Percentiles rank a stretch among this genome's conserved stretches.
Conservation (phyloP, 2,888 invertebrate species). For the Tipula confusa region DNA sequence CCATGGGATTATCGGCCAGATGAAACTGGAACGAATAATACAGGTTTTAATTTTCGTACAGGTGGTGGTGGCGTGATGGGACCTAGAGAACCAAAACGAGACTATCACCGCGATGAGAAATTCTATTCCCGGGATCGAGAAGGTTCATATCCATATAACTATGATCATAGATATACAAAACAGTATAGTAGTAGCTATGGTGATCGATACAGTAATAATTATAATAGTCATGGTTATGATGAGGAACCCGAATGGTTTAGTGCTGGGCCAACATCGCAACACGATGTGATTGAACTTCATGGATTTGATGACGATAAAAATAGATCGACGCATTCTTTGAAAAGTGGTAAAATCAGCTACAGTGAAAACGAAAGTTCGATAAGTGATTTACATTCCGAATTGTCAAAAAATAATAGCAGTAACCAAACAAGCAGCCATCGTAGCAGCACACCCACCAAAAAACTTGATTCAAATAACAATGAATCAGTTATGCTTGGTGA, state of each 20-base stretch:
- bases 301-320: slow-evolving; percentile 41
- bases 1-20: slow-evolving; percentile 14
- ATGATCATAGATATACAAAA: neutral
- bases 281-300: slow-evolving; percentile 46
- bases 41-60: slow-evolving; percentile 1
- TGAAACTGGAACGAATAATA: neutral
- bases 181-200: neutral
- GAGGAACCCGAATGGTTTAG: slow-evolving; percentile 48
- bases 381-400: neutral
- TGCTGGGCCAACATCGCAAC: slow-evolving; percentile 46
- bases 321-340: neutral
- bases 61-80: neutral
- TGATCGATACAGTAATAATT: neutral
- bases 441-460: slow-evolving; percentile 1
- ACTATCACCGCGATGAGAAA: neutral
- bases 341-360: neutral
- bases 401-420: neutral
- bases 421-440: neutral
- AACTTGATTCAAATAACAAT: neutral
- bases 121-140: neutral
- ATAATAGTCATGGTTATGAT: slow-evolving; percentile 26
- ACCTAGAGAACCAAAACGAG: neutral
- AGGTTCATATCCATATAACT: neutral
- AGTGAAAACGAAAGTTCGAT: neutral
- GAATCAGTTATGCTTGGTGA: neutral